Evolutionary conservation across 2,888 invertebrate species (phyloP).

Genomic region (Dichetophora obliterata): DNA sequence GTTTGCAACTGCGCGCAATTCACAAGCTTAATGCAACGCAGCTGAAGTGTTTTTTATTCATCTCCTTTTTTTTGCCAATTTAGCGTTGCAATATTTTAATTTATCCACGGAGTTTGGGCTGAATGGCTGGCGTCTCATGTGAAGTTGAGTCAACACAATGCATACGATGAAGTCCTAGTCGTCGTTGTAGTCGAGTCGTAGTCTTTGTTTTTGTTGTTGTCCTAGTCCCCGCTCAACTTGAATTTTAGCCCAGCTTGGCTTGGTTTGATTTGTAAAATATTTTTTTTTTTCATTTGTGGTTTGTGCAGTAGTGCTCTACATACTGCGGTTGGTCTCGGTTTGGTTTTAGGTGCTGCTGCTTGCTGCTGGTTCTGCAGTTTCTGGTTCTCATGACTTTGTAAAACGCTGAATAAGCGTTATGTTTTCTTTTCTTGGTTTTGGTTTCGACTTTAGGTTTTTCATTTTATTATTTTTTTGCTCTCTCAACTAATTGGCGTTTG

Average conservation of each 20-base stretch:
- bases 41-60: background rate
- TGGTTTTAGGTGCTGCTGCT: background rate
- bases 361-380: background rate
- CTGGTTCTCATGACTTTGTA: constrained; percentile 31
- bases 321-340: background rate
- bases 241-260: too few species aligned
- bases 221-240: background rate
- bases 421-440: background rate
- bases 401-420: constrained; percentile 27
- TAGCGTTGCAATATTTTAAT: constrained; percentile 18
- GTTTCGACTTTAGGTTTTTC: background rate
- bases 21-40: background rate
- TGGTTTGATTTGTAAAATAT: too few species aligned
- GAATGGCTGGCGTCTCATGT: background rate
- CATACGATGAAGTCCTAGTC: background rate
- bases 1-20: background rate
- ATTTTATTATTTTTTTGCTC: background rate
- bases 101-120: background rate
- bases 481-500: constrained; percentile 34
- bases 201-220: background rate
- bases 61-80: background rate
- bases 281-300: background rate
- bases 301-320: background rate
- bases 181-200: background rate
- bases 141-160: constrained; percentile 1